Conservation (phyloP, 2,888 invertebrate genomes). For the Drosophila neonasuta region DNA sequence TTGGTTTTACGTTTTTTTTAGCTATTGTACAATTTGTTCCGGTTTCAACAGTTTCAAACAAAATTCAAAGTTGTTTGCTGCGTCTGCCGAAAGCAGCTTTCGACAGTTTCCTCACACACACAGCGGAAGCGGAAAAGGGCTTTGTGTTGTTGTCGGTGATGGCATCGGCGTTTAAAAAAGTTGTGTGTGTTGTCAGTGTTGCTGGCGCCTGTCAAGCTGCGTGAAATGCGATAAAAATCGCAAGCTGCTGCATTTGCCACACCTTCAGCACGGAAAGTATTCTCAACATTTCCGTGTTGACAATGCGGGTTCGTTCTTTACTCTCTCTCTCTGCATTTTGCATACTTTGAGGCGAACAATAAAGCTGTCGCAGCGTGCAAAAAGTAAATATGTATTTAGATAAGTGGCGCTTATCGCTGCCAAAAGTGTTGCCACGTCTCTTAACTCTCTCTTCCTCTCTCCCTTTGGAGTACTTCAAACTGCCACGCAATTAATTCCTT, state of each 20-base stretch:
- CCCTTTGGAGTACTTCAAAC: conserved; percentile 48
- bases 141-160: conserved; percentile 37
- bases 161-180: conserved; percentile 34
- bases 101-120: conserved; percentile 34
- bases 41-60: conserved; percentile 53
- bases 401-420: conserved; percentile 66
- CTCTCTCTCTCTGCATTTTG: conserved; percentile 6
- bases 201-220: conserved; percentile 65
- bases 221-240: conserved; percentile 63
- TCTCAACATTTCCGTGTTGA: conserved; percentile 15
- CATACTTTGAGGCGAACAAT: conserved; percentile 29
- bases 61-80: conserved; percentile 30
- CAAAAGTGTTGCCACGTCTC: conserved; percentile 49
- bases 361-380: conserved; percentile 13
- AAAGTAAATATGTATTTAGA: conserved; percentile 73
- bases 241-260: conserved; percentile 54
- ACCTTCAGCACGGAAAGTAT: conserved; percentile 21
- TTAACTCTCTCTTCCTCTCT: neutral
- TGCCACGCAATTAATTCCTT: conserved; percentile 74
- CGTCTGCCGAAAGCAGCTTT: conserved; percentile 59
- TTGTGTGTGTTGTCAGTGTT: conserved; percentile 38
- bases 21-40: conserved; percentile 58
- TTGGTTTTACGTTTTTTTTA: neutral
- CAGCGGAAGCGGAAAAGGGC: conserved; percentile 54
- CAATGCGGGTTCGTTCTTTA: conserved; percentile 32